Base-by-base conservation (phyloP, 2,888 invertebrate genomes). In the Lacanobia oleracea region DNA sequence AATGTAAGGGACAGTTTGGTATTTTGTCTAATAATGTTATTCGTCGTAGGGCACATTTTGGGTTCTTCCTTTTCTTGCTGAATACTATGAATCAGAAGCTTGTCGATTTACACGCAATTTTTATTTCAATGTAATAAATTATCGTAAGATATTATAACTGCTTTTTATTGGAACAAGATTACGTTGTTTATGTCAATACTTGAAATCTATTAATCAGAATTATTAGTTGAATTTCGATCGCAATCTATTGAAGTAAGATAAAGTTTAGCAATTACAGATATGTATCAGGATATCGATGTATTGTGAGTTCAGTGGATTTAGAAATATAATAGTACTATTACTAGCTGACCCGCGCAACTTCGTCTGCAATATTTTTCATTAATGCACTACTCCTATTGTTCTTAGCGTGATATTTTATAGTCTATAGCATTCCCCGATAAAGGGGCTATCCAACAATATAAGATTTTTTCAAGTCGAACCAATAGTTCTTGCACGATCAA, bases 111-210 rank as follows among this genome's bases (percentile, higher is more conserved):
- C 16, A n/a, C 54, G 21, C 45, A 40, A 27, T 45, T 74, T 66
- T 59, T 45, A 51, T 59, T 56, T 56, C 43, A 27, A 8, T 5
- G 21, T 51, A 50, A 64, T 48, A 40, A 61, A 56, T 65, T 65
- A 71, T 43, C 45, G 21, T 50, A 65, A 57, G 12, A 56, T 43
- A 50, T 7, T 18, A 16, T 37, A 48, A 40, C 9, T 57, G 45
- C n/a, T 75, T n/a, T 79, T 69, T 65, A 65, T 69, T 66, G 45
- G 57, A 62, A 79, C 43, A 43, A 69, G 62, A 75, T 69, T 51
- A 59, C 7, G 68, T 73, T 53, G 12, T 37, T 60, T 54, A 50
- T 45, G 37, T 21, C 53, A 70, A 67, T 57, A 67, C n/a, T 18
- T 59, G 51, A 53, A 65, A 67, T 27, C 5, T 54, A 59, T 50